These are phyloP conservation scores for Monopterus albus DNA, from an alignment of 2,113 vertebrate genomes.

Conservation along the genomic window DNA sequence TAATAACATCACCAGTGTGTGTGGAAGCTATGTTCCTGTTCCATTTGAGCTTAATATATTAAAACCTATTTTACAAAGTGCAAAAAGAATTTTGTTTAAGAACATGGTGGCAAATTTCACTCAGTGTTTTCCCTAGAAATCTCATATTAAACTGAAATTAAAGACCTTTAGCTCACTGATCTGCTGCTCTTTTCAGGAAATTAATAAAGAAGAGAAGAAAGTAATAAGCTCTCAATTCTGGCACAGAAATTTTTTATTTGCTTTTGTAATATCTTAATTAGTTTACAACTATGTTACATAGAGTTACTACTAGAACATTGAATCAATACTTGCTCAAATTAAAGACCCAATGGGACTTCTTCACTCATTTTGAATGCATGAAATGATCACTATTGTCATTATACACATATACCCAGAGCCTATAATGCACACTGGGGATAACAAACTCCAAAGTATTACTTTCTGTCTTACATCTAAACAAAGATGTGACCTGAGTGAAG, in stretches of 20 bases:
- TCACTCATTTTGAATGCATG: no score
- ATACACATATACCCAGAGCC: background rate
- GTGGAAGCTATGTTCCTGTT: background rate
- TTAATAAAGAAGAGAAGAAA: slow-evolving; percentile 45
- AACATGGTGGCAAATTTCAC: background rate
- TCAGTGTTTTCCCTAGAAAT: background rate
- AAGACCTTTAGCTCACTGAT: slow-evolving; percentile 44
- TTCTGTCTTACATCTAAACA: background rate
- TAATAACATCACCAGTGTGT: background rate
- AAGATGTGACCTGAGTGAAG: background rate
- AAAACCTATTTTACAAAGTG: background rate
- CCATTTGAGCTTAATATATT: background rate
- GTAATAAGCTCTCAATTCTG: slow-evolving; percentile 27
- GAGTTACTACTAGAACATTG: background rate
- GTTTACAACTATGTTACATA: slow-evolving; percentile 17
- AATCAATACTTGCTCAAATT: background rate
- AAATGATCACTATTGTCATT: background rate
- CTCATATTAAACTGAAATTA: slow-evolving; percentile 35
- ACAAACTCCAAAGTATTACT: background rate
- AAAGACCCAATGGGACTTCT: background rate
- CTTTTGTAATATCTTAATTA: slow-evolving; percentile 21
- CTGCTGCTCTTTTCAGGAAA: slow-evolving; percentile 32
- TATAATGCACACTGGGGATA: background rate
- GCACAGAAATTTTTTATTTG: slow-evolving; percentile 23
- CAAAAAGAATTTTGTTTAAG: background rate